Base-by-base conservation (phyloP, 2,797 vertebrate species). In the Megalops cyprinoides region DNA sequence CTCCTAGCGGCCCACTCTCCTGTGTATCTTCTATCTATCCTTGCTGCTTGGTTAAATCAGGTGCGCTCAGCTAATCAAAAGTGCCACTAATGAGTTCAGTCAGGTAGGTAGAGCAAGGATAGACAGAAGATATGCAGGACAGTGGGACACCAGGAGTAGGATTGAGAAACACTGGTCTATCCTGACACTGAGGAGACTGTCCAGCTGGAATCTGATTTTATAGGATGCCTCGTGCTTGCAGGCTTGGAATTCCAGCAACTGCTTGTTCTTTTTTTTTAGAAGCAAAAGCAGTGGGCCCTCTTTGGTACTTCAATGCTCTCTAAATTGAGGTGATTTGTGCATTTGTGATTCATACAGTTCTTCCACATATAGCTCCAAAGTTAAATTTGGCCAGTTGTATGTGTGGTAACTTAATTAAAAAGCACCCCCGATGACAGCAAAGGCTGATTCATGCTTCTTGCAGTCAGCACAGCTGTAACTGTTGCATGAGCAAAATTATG, bases 351-450 rank as follows among this genome's bases (percentile, higher is more conserved):
- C 39, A 8, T 60, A 51, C 75, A 76, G 25, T 12, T n/a, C 44
- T 34, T 60, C 34, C 15, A 23, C 49, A 34, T 58, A 55, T 9
- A 46, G 55, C 79, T 49, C 44, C n/a, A 49, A 74, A 60, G 79
- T 55, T 15, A 55, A 76, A 55, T 69, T 56, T 55, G 46, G 46
- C 79, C 20, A 15, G 4, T 67, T 51, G 20, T 44, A 71, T 75
- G 58, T 76, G 53, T 74, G 67, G 56, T 53, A 44, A 46, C 58
- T 76, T 76, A 65, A 76, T 76, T 76, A 65, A 76, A 58, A 31
- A 76, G n/a, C 55, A n/a, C 37, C 65, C n/a, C n/a, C n/a, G n/a
- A n/a, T n/a, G n/a, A n/a, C n/a, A n/a, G n/a, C n/a, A n/a, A n/a
- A n/a, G n/a, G n/a, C n/a, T n/a, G n/a, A n/a, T n/a, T n/a, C n/a